Conservation (phyloP, 1,140 invertebrate genomes). For the Penaeus vannamei region DNA sequence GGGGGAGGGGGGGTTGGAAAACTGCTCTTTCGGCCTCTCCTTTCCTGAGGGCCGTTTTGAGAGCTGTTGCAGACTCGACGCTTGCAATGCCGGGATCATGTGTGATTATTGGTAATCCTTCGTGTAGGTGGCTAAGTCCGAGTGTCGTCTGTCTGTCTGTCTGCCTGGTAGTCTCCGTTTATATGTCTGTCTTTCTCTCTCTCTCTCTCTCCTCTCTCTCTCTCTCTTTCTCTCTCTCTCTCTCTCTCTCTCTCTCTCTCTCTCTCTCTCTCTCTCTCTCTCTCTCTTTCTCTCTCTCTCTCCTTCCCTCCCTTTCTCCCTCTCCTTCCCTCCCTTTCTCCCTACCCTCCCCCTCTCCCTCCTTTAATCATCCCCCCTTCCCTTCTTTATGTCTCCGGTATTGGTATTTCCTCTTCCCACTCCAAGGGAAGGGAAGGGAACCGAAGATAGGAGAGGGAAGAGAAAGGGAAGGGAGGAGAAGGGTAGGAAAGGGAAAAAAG, state of each 20-base stretch:
- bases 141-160: not conserved
- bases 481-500: too few species aligned
- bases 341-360: not conserved
- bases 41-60: too few species aligned
- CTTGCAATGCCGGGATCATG: too few species aligned
- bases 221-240: not conserved
- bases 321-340: conserved; percentile 8
- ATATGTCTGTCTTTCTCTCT: conserved; percentile 26
- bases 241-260: not conserved
- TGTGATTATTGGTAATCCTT: too few species aligned
- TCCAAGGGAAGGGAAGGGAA: too few species aligned
- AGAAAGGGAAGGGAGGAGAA: too few species aligned
- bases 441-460: too few species aligned
- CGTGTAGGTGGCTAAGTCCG: too few species aligned
- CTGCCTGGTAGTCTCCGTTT: conserved; percentile 13
- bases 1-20: too few species aligned
- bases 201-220: not conserved
- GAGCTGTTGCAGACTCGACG: too few species aligned
- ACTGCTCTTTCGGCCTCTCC: too few species aligned
- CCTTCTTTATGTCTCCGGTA: not conserved
- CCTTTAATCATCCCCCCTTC: not conserved
- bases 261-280: not conserved
- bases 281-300: not conserved
- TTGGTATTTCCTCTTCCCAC: not conserved
- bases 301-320: not conserved